Evolutionary conservation across 2,797 vertebrate genomes (phyloP), one percentile per base, ranked within the genome.

Genomic region (Carduelis carduelis): DNA sequence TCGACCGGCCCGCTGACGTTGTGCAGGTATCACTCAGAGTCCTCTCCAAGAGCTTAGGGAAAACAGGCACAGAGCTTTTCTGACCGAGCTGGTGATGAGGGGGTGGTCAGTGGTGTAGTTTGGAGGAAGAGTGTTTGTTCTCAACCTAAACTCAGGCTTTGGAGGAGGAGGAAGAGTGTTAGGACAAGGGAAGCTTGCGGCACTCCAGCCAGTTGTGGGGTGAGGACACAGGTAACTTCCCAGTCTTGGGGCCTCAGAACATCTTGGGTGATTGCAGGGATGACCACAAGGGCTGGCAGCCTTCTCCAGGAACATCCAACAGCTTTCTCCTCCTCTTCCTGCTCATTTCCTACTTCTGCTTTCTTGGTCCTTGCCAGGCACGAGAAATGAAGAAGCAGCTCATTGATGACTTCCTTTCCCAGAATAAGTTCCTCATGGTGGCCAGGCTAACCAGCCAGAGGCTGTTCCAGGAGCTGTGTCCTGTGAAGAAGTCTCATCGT

Each of bases 401-500:
- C 46, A 98, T 99, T 5, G 99, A 99, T 0, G 99, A 99, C 97
- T 99, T 99, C 96, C 98, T 99, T 92, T 98, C 98, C 52, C 99
- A 99, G 96, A 99, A 99, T 96, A 99, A 99, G 91, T 99, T 99
- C 82, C 98, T 99, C 5, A 95, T 99, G 9, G 99, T 98, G 2
- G 97, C 99, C 27, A 98, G 99, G 32, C 98, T 99, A 90, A 99
- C 99, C 95, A 99, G 97, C 96, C 99, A 99, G 98, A 99, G 98
- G 97, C 95, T 99, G 63, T 99, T 99, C 61, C 98, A 99, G 56
- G 99, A 99, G 94, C 98, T 99, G 83, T 99, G 99, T 95, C 99
- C 99, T 0, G 98, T 99, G 89, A 99, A 99, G 92, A 99, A 99
- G 96, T 99, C 99, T 89, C 99, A 99, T 93, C 98, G 99, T 34